Conservation (phyloP, 2,113 vertebrate genomes). For the Baryphthengus martii region DNA sequence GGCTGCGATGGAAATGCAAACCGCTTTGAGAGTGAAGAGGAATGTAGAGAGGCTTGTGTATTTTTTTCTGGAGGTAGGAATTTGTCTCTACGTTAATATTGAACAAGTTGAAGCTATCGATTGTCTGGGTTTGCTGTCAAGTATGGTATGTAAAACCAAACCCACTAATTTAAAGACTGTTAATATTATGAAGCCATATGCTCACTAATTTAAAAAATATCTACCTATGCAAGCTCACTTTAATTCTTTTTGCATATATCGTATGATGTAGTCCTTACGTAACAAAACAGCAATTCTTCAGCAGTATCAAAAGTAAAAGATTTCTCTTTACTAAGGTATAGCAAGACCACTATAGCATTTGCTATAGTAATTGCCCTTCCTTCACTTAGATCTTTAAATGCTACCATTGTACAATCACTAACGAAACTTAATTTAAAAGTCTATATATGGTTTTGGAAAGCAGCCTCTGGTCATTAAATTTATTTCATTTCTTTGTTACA, state of each 20-base stretch:
- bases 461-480: background rate
- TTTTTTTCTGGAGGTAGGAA: slow-evolving; percentile 62
- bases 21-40: slow-evolving; percentile 79
- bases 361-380: background rate
- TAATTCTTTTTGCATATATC: background rate
- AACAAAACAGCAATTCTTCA: no score
- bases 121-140: background rate
- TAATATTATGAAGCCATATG: background rate
- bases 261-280: background rate
- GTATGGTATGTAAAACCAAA: background rate
- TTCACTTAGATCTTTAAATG: background rate
- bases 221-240: background rate
- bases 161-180: background rate
- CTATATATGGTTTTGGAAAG: background rate
- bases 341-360: background rate
- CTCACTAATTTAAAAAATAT: background rate
- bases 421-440: background rate
- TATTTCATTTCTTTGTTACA: background rate
- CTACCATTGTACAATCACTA: background rate
- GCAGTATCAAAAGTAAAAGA: background rate
- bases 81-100: background rate
- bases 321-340: background rate
- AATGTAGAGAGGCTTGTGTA: slow-evolving; percentile 81
- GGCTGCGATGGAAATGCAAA: slow-evolving; percentile 84
- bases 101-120: background rate